Conservation (phyloP, 37 sponge, comb jelly and placozoan species). For the Halisarca cf. caerulea region DNA sequence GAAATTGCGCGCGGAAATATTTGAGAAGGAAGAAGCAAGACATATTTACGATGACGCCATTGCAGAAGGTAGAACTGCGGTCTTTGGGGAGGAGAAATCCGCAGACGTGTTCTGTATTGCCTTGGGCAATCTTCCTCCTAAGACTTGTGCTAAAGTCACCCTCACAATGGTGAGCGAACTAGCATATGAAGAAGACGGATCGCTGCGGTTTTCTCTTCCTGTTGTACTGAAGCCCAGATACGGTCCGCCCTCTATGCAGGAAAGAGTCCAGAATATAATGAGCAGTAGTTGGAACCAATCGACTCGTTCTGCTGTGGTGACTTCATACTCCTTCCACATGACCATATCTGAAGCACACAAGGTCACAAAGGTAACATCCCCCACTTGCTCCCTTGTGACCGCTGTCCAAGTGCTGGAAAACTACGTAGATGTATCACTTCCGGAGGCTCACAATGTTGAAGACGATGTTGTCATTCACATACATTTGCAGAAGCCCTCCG, state of each 20-base stretch:
- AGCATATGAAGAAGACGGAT: slow-evolving; percentile 48
- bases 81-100: slow-evolving; percentile 62
- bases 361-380: no score
- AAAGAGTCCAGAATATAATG: neutral
- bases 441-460: no score
- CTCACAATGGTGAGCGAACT: slow-evolving; percentile 47
- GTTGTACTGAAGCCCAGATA: slow-evolving; percentile 60
- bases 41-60: slow-evolving; percentile 73
- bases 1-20: slow-evolving; percentile 58
- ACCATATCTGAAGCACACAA: no score
- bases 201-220: slow-evolving; percentile 57
- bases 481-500: slow-evolving; percentile 32
- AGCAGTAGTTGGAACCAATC: no score
- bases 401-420: no score
- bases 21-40: slow-evolving; percentile 77
- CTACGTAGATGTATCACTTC: no score
- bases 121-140: slow-evolving; percentile 78
- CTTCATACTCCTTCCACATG: no score
- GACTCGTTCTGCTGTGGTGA: no score
- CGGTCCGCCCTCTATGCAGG: slow-evolving; percentile 42
- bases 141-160: slow-evolving; percentile 51
- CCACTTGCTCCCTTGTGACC: no score
- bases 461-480: slow-evolving; percentile 52
- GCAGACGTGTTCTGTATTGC: slow-evolving; percentile 79
- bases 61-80: slow-evolving; percentile 71